These are phyloP conservation scores for Aplochiton taeniatus DNA, from an alignment of 2,797 vertebrate species.

Conservation along the genomic window DNA sequence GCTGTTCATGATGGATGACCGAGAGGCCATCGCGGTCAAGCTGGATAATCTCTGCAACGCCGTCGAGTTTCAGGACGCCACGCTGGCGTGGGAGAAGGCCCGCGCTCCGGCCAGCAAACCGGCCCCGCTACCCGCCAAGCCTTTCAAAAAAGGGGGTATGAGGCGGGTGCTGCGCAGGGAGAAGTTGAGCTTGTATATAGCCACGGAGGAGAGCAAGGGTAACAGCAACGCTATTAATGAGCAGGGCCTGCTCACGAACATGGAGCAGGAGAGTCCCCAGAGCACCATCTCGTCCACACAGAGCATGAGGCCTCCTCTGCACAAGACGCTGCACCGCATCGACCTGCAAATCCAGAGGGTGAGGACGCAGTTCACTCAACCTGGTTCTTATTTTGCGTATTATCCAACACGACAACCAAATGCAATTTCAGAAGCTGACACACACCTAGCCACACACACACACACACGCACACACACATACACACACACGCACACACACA, in stretches of 20 bases:
- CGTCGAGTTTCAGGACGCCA: slow-evolving; percentile 78
- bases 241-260: slow-evolving; percentile 76
- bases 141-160: slow-evolving; percentile 60
- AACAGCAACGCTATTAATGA: slow-evolving; percentile 61
- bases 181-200: slow-evolving; percentile 76
- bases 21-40: slow-evolving; percentile 64
- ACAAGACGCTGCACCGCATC: slow-evolving; percentile 78
- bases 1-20: slow-evolving; percentile 80
- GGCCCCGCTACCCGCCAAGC: slow-evolving; percentile 42
- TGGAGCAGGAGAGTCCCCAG: slow-evolving; percentile 83
- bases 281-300: slow-evolving; percentile 80
- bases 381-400: too few species aligned
- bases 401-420: too few species aligned
- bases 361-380: slow-evolving; percentile 2
- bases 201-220: slow-evolving; percentile 65
- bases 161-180: slow-evolving; percentile 69
- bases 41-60: slow-evolving; percentile 67
- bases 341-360: slow-evolving; percentile 73
- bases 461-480: not conserved
- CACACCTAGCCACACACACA: not conserved
- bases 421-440: too few species aligned
- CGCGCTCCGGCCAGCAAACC: slow-evolving; percentile 43
- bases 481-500: not conserved
- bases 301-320: slow-evolving; percentile 74
- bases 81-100: slow-evolving; percentile 78